Percentiles rank a stretch among this genome's conserved stretches.
Conservation (phyloP, 2,888 invertebrate species). For the Pomacea canaliculata region DNA sequence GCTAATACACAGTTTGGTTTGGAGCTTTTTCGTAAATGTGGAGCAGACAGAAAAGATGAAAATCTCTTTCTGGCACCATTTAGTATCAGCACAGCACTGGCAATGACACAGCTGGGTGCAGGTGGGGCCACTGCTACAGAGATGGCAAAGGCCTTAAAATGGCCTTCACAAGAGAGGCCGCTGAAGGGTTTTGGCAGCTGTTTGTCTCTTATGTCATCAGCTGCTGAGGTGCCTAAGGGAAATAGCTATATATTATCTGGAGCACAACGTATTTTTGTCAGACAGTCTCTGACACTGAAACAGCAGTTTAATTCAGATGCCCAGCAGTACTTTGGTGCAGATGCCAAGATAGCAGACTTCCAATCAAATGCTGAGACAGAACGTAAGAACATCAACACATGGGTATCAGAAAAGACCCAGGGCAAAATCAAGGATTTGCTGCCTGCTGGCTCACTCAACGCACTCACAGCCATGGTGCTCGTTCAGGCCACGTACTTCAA, state of each 20-base stretch:
- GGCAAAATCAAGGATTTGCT: slow-evolving; percentile 85
- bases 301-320: slow-evolving; percentile 24
- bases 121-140: slow-evolving; percentile 62
- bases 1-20: slow-evolving; percentile 35
- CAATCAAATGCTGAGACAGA: slow-evolving; percentile 62
- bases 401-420: slow-evolving; percentile 86
- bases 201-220: slow-evolving; percentile 11
- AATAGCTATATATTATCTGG: slow-evolving; percentile 29
- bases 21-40: slow-evolving; percentile 24
- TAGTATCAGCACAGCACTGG: slow-evolving; percentile 68
- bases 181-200: slow-evolving; percentile 21
- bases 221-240: not conserved
- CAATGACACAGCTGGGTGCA: slow-evolving; percentile 70
- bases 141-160: slow-evolving; percentile 41
- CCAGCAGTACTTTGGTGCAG: slow-evolving; percentile 41
- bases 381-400: slow-evolving; percentile 78
- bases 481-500: slow-evolving; percentile 73
- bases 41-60: slow-evolving; percentile 14
- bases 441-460: slow-evolving; percentile 70
- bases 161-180: slow-evolving; percentile 13
- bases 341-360: slow-evolving; percentile 63
- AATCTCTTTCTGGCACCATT: slow-evolving; percentile 69
- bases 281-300: slow-evolving; percentile 37
- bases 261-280: slow-evolving; percentile 30
- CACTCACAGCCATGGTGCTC: slow-evolving; percentile 66